A percentile compares a stretch with the other conserved stretches of the same genome.
phyloP scores from a whole-genome alignment of 2,113 vertebrate species.

The Ailuropoda melanoleuca region DNA sequence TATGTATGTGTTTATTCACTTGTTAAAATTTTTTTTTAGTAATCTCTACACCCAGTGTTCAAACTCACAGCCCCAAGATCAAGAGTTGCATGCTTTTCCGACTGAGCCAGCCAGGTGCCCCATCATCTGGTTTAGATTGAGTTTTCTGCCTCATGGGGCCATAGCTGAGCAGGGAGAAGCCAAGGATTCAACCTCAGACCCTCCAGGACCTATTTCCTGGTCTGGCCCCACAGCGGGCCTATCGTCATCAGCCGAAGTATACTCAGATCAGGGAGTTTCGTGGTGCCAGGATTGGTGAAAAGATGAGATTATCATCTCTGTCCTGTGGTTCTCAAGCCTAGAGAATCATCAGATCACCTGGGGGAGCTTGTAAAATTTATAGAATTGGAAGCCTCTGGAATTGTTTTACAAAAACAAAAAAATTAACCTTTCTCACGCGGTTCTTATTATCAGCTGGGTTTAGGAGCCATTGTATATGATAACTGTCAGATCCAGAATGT shows the following conservation, averaged over 20 bases:
- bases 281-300: background rate
- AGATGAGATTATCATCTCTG: background rate
- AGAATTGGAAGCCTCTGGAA: background rate
- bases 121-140: background rate
- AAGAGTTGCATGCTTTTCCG: background rate
- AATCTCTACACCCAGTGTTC: background rate
- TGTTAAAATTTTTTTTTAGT: background rate
- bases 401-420: conserved; percentile 2
- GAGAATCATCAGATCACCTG: background rate
- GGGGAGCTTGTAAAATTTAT: background rate
- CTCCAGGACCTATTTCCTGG: background rate
- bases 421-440: background rate
- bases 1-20: background rate
- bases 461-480: background rate
- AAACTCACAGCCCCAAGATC: background rate
- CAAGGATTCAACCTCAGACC: background rate
- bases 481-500: background rate
- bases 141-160: background rate
- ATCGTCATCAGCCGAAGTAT: background rate
- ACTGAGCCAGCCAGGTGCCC: background rate
- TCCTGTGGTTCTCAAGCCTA: background rate
- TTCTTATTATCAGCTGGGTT: background rate
- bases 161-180: background rate
- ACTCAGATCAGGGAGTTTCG: background rate
- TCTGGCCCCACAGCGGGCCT: background rate